Evolutionary conservation across 2,113 vertebrate species (phyloP), one percentile per base, ranked within the genome.

Genomic region (Equus quagga): DNA sequence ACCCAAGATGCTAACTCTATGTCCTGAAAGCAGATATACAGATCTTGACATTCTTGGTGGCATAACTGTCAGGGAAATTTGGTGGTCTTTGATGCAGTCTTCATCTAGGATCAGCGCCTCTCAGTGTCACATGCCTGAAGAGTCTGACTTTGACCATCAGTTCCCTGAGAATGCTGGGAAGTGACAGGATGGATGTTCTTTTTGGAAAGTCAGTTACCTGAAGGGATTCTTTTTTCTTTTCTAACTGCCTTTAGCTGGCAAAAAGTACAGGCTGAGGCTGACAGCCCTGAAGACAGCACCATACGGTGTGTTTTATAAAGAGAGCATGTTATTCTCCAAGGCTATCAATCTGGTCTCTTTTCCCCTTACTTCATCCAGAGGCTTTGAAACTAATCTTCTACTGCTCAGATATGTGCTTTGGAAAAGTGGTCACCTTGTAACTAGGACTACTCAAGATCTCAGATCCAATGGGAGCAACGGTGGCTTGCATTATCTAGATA

Each of bases 201-300:
- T 95, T 96, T 90, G 93, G 95, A 96, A 97, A 97, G 46, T 44
- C 51, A 93, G 85, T 97, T 97, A 93, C 97, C 94, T 73, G 82
- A 89, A 98, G 97, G 90, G 56, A 73, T 89, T 58, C 21, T 80
- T 95, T 86, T 69, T 69, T 62, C 49, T 89, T 91, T 65, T 93
- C 98, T 95, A 97, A 95, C 84, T 76, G 67, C 92, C 89, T 94
- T 85, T 70, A 94, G 75, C 54, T 78, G 92, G 92, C 94, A 93
- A 95, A 95, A 97, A 51, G 82, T 76, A 79, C 41, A 85, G 76
- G 95, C 70, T 94, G 97, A 97, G 76, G 95, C 73, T 94, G 97
- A 97, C 95, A 98, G 94, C 76, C 81, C 83, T 15, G 75, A 92
- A 0, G 6, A 94, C 33, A 60, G 13, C 86, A 80, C 51, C 44